These are phyloP conservation scores for Panagrolaimus sp. DNA, from an alignment of 1,140 invertebrate genomes.

Conservation along the genomic window DNA sequence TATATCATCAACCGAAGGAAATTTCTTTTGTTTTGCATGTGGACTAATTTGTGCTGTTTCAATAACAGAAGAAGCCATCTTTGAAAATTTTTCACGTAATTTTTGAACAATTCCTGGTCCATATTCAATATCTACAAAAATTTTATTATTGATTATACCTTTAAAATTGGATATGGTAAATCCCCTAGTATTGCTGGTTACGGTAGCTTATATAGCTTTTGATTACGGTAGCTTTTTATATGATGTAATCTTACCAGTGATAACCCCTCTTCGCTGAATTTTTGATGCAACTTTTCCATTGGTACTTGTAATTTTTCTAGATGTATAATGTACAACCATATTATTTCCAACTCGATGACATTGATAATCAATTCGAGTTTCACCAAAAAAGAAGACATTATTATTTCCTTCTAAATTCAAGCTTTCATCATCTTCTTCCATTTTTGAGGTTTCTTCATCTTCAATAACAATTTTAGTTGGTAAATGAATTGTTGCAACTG, in stretches of 20 bases:
- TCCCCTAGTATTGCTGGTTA: too few species aligned
- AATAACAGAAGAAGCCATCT: not conserved
- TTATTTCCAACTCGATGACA: not conserved
- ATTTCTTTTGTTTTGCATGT: constrained; percentile 14
- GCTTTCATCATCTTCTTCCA: not conserved
- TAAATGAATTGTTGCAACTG: not conserved
- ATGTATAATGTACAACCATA: constrained; percentile 5
- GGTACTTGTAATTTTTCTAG: not conserved
- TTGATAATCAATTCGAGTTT: not conserved
- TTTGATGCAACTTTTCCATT: not conserved
- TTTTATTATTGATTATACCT: not conserved
- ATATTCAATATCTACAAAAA: constrained; percentile 20
- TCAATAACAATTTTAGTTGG: not conserved
- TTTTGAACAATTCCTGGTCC: constrained; percentile 19
- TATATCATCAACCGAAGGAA: constrained; percentile 19
- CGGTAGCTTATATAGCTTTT: too few species aligned
- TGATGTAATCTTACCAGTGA: constrained; percentile 4
- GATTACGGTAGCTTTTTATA: too few species aligned
- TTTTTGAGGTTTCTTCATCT: not conserved
- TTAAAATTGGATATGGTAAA: not conserved
- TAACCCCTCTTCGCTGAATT: not conserved
- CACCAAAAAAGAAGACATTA: constrained; percentile 7
- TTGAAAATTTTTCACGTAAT: constrained; percentile 12
- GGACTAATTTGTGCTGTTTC: constrained; percentile 7
- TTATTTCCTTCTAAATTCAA: not conserved